These are phyloP conservation scores for Sanderia malayensis DNA, from an alignment of 30 jellyfish, hydroid and myxozoan genomes.

Conservation along the genomic window DNA sequence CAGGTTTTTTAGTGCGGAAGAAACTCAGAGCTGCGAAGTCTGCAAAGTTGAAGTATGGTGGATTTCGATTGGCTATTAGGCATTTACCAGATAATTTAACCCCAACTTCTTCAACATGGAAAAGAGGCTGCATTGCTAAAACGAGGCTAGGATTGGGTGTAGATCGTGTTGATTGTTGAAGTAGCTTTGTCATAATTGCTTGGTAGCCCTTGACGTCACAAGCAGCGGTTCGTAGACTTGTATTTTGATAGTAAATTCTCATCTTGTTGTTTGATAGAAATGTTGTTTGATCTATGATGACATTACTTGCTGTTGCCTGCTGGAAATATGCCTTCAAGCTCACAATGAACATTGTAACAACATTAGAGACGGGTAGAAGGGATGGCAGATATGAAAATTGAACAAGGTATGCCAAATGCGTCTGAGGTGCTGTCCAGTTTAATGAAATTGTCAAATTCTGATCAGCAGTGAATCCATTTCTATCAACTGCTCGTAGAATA, in stretches of 20 bases:
- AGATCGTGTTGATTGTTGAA: slow-evolving; percentile 11
- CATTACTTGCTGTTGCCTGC: slow-evolving; percentile 24
- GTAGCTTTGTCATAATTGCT: slow-evolving; percentile 25
- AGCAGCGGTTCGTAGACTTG: slow-evolving; percentile 38
- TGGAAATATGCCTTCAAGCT: slow-evolving; percentile 43
- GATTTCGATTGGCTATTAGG: slow-evolving; percentile 25
- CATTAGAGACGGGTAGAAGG: slow-evolving; percentile 43
- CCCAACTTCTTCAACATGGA: slow-evolving; percentile 30
- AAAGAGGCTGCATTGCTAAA: slow-evolving; percentile 64
- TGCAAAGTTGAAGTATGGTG: slow-evolving; percentile 53
- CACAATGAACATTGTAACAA: slow-evolving; percentile 27
- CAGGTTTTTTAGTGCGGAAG: slow-evolving; percentile 5
- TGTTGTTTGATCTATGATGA: slow-evolving; percentile 41
- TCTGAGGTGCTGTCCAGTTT: slow-evolving; percentile 52
- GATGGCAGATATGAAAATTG: slow-evolving; percentile 19
- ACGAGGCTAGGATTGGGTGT: slow-evolving; percentile 30
- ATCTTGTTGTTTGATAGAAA: slow-evolving; percentile 36
- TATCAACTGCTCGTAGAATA: slow-evolving; percentile 55
- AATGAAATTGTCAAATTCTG: slow-evolving; percentile 17
- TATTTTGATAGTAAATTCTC: slow-evolving; percentile 51
- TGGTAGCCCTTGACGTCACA: slow-evolving; percentile 56
- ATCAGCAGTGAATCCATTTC: slow-evolving; percentile 26
- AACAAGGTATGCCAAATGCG: slow-evolving; percentile 24
- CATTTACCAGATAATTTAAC: slow-evolving; percentile 45
- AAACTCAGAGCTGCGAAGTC: background rate